Conservation (phyloP, 2,797 vertebrate genomes). For the Buphagus erythrorhynchus region DNA sequence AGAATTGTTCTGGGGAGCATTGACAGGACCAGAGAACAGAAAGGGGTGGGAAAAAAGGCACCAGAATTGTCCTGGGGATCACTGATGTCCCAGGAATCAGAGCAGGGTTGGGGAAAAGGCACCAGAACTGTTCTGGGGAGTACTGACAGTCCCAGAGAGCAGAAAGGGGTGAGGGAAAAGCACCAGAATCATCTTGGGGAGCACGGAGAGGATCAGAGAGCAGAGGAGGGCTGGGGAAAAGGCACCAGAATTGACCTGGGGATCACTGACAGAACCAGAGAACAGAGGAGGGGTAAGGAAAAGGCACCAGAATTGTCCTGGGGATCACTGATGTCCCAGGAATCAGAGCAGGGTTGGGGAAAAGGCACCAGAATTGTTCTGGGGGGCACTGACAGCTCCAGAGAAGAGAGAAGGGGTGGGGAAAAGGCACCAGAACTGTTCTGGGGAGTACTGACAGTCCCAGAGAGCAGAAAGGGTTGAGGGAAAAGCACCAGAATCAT, state of each 20-base stretch:
- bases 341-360: fast-evolving
- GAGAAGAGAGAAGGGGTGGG: too few relatives aligned
- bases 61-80: neutral
- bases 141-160: fast-evolving
- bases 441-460: too few relatives aligned
- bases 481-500: too few relatives aligned
- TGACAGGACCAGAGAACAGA: neutral
- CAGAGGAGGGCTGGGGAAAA: fast-evolving
- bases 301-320: fast-evolving
- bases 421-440: too few relatives aligned
- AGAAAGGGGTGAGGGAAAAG: fast-evolving
- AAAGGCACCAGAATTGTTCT: fast-evolving
- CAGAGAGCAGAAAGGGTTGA: too few relatives aligned
- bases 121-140: neutral
- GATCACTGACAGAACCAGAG: fast-evolving
- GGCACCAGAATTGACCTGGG: fast-evolving
- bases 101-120: neutral
- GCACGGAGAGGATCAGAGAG: neutral
- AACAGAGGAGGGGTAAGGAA: fast-evolving
- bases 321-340: neutral
- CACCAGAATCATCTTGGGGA: fast-evolving
- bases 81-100: neutral
- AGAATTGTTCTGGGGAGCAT: neutral
- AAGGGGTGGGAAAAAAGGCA: neutral
- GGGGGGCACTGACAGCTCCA: fast-evolving